phyloP scores from a whole-genome alignment of 2,797 vertebrate species.

The Sparidentex hasta region DNA sequence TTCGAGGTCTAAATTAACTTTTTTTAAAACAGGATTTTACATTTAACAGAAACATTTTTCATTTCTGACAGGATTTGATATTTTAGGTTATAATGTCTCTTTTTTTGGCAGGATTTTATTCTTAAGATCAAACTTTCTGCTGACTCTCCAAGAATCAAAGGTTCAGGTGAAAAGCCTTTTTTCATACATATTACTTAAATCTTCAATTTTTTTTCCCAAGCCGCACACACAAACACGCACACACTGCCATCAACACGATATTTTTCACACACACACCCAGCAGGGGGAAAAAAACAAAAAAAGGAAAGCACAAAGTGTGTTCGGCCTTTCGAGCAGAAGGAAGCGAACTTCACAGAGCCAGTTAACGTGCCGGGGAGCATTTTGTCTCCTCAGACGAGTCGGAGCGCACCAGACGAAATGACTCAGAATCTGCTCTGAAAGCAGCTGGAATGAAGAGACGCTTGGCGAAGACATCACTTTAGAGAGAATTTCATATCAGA shows the following conservation, averaged over 20 bases:
- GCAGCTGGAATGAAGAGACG: conserved; percentile 34
- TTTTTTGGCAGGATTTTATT: too few relatives aligned
- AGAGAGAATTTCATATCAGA: conserved; percentile 66
- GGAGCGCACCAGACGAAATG: conserved; percentile 47
- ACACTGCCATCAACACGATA: background rate
- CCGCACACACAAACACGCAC: background rate
- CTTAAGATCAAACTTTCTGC: too few relatives aligned
- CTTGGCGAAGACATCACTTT: conserved; percentile 43
- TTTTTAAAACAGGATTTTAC: too few relatives aligned
- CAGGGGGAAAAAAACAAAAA: background rate
- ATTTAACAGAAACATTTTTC: too few relatives aligned
- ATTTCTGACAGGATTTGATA: too few relatives aligned
- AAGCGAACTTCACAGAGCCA: conserved; percentile 43
- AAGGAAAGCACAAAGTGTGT: background rate
- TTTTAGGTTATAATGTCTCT: too few relatives aligned
- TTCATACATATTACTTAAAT: background rate
- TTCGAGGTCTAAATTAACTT: too few relatives aligned
- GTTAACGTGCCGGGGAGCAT: conserved; percentile 41
- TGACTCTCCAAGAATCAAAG: background rate
- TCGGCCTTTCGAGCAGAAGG: conserved; percentile 10
- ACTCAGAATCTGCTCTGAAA: conserved; percentile 27
- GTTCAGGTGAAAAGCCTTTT: too few relatives aligned
- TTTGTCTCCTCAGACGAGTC: conserved; percentile 55
- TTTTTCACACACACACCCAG: background rate
- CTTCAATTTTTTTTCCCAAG: background rate